Evolutionary conservation across 2,113 vertebrate genomes (phyloP), one percentile per base, ranked within the genome.

Genomic region (Stigmatopora nigra): DNA sequence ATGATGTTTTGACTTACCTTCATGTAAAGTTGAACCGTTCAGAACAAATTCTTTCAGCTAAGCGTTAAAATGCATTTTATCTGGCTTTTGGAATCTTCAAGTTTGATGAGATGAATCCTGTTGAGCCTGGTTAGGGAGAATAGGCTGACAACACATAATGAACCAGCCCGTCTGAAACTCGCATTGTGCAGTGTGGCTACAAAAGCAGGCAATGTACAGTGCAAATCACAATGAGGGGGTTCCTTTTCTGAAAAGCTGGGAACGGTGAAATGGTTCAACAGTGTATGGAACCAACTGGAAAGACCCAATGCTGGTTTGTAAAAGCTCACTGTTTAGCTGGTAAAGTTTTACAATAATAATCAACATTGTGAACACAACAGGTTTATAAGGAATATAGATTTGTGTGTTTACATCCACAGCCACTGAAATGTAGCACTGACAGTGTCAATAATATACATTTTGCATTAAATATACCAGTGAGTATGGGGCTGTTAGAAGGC

Each of bases 171-270:
- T 80, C 82, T 74, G 82, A 82, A 86, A 84, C 78, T 57, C 71
- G 71, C 79, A 82, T 82, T 89, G 87, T 84, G 80, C 78, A 70
- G 72, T 72, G 67, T 51, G 55, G 59, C 70, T 74, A 88, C 84
- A 88, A 86, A 87, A 64, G 78, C 75, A 75, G 77, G 62, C 76
- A 80, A 85, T 87, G 73, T 88, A 88, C 87, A 89, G 78, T 84
- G 69, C 49, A 83, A 79, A 75, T 69, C 75, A 88, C 87, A 87
- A 86, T 82, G 65, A 65, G 75, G 73, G 75, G 78, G 69, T 73
- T 84, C 81, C 68, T 74, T 82, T 84, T 86, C 69, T 83, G 80
- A 81, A 83, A 69, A 61, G 80, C 79, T 77, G 61, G 83, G 78
- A 86, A 85, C 75, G 79, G 75, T 77, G 73, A 69, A 74, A 87